These are phyloP conservation scores for Rhinogobio ventralis DNA, from an alignment of 2,797 vertebrate species.

Conservation along the genomic window DNA sequence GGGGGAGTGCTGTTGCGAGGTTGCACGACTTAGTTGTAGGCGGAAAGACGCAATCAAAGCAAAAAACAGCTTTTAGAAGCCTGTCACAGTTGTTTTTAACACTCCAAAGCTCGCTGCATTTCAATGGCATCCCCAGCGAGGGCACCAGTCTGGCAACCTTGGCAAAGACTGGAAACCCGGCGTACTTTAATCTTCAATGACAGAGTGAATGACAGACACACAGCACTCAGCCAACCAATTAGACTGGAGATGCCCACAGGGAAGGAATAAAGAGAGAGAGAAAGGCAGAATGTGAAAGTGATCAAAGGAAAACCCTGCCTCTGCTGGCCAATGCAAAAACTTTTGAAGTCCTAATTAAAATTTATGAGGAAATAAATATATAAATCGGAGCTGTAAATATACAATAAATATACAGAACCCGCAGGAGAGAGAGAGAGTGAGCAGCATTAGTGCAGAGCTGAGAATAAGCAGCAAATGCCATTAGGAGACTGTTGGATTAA, in stretches of 20 bases:
- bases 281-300: constrained; percentile 63
- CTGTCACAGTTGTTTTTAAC: constrained; percentile 11
- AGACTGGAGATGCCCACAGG: constrained; percentile 72
- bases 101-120: constrained; percentile 31
- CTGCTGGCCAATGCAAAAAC: constrained; percentile 64
- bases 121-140: constrained; percentile 38
- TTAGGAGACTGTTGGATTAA: constrained; percentile 55
- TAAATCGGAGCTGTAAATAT: constrained; percentile 69
- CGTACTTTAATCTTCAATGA: constrained; percentile 72
- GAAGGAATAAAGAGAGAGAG: constrained; percentile 58
- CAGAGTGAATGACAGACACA: constrained; percentile 66
- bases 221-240: constrained; percentile 70
- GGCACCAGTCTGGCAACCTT: constrained; percentile 49
- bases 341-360: constrained; percentile 82
- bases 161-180: constrained; percentile 51
- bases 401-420: constrained; percentile 72
- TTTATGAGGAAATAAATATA: constrained; percentile 76
- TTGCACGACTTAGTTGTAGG: constrained; percentile 33
- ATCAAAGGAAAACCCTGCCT: constrained; percentile 78
- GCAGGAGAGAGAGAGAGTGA: constrained; percentile 51
- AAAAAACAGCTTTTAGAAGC: constrained; percentile 28
- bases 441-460: constrained; percentile 62
- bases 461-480: constrained; percentile 39
- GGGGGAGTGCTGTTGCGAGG: constrained; percentile 25
- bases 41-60: constrained; percentile 37